Base-by-base conservation (phyloP, 2,797 vertebrate species). In the Sebastes paucispinis region DNA sequence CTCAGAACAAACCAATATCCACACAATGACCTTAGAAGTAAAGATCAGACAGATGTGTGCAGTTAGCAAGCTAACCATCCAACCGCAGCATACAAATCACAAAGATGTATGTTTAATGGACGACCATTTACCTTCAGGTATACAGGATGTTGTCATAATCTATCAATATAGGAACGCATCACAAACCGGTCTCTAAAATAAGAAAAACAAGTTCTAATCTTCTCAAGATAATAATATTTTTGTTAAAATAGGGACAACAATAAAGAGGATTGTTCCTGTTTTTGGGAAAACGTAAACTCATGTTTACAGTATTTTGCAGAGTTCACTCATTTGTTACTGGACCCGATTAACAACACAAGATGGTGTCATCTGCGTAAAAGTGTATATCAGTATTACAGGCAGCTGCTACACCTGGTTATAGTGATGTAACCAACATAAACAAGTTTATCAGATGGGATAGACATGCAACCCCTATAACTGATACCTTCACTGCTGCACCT, bases 401-500 rank as follows among this genome's bases (percentile, higher is more conserved):
- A 57, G 55, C 12, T 57, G 22, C 22, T 57, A 24, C 12, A 57
- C 6, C 22, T 43, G 39, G 39, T 43, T 58, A 58, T 6, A 58
- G 55, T 27, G 55, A 27, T 43, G 39, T 3, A 57, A 25, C 14
- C 22, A 25, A 7, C 24, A 57, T 25, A 24, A 25, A n/a, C 22
- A 25, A 24, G 54, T 7, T 57, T 25, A 57, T 14, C 24, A 25
- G 24, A 57, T 14, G 12, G 12, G 24, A 25, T 8, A 6, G 55
- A 57, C 55, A 14, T 6, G 12, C 13, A 58, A 27, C 55, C 55
- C 55, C 7, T 16, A 16, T 47, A 47, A 58, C 24, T 58, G 55
- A 58, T 58, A 27, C 55, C 27, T 29, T 73, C 74, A 63, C 58
- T 34, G 75, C 83, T 79, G n/a, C 60, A 70, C 80, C 80, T 59